phyloP scores from a whole-genome alignment of 2,797 vertebrate genomes.

The Parauchenoglanis ngamensis region DNA sequence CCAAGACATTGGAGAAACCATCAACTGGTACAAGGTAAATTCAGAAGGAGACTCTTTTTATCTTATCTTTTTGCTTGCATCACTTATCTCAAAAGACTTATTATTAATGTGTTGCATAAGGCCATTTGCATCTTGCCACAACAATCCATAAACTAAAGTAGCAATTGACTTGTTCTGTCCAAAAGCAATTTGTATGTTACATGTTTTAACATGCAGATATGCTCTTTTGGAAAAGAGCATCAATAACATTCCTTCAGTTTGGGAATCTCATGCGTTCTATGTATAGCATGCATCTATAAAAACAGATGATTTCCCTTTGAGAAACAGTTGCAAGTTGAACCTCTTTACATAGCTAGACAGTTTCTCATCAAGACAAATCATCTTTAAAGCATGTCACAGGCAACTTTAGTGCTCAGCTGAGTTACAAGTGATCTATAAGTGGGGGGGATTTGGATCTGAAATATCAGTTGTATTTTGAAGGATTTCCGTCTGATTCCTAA shows the following conservation, averaged over 20 bases:
- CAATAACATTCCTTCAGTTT: background rate
- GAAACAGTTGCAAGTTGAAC: background rate
- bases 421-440: background rate
- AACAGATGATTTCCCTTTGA: background rate
- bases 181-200: background rate
- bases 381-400: background rate
- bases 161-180: background rate
- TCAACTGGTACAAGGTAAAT: conserved; percentile 70
- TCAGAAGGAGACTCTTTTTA: background rate
- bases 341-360: background rate
- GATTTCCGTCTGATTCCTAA: conserved; percentile 42
- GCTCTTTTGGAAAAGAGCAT: background rate
- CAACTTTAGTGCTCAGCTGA: background rate
- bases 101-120: background rate
- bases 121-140: background rate
- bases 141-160: background rate
- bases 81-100: background rate
- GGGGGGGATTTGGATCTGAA: background rate
- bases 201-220: background rate
- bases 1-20: rapidly evolving
- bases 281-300: background rate
- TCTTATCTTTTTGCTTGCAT: background rate
- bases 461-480: conserved; percentile 29
- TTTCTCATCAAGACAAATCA: background rate
- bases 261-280: background rate